Evolutionary conservation across 2,113 vertebrate genomes (phyloP), one percentile per base, ranked within the genome.

Genomic region (Stercorarius parasiticus): DNA sequence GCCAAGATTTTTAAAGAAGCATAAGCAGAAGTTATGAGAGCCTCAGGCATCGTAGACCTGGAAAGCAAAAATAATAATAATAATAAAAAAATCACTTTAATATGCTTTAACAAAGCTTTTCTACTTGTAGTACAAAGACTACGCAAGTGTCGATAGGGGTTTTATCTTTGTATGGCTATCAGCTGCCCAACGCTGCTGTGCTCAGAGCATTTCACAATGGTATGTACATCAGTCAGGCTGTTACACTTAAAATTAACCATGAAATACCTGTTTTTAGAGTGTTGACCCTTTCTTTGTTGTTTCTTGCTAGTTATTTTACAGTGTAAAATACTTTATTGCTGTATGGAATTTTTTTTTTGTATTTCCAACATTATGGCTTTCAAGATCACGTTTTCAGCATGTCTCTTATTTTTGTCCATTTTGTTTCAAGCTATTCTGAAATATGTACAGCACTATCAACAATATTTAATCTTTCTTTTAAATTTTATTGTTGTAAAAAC

Each of bases 391-490:
- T 79, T 96, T 97, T 85, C 84, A 95, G 32, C 69, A 50, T 55
- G 36, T 96, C 91, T 96, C 19, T 92, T 78, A n/a, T 61, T 94
- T 87, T 96, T 92, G 87, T 96, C 95, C 86, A 45, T 89, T 97
- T 97, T 97, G 94, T 97, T 97, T 98, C 97, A 98, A 97, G 88
- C 95, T 97, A 89, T 96, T 97, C 97, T 93, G 86, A 98, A 97
- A 93, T 98, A 97, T 98, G 97, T 98, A 97, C 97, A 98, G 96
- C 97, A 98, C 93, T 98, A 98, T 97, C 91, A 96, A 98, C 95
- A 96, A 93, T 97, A 98, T 98, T 98, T 97, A 97, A 96, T 97
- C 97, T 97, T 97, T 98, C 93, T 98, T 93, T 98, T 97, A 74
- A 95, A 91, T 95, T 97, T 94, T 96, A 93, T 96, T 95, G 93